phyloP scores from a whole-genome alignment of 2,113 vertebrate species.

The Gavia stellata region DNA sequence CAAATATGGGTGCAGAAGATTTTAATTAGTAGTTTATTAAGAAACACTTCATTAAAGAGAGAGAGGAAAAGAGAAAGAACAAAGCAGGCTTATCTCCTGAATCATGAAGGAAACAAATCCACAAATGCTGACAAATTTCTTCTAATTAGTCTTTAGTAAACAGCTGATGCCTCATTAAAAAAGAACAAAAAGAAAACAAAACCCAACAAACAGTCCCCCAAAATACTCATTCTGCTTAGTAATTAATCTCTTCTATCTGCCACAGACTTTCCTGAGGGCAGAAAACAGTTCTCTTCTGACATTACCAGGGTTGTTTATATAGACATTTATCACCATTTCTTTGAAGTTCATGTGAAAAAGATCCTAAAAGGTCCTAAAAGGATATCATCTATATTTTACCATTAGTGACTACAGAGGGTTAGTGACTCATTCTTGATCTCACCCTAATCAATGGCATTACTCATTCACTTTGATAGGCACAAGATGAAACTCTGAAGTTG shows the following conservation, averaged over 20 bases:
- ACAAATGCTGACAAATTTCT: constrained; percentile 38
- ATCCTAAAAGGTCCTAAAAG: neutral
- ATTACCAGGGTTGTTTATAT: neutral
- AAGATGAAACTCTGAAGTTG: neutral
- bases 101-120: constrained; percentile 17
- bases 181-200: neutral
- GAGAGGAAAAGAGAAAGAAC: constrained; percentile 19
- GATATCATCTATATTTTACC: neutral
- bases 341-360: constrained; percentile 4
- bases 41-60: constrained; percentile 40
- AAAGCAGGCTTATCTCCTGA: constrained; percentile 13
- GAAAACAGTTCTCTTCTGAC: neutral
- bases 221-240: neutral
- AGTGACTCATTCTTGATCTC: neutral
- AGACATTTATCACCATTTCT: neutral
- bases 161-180: neutral
- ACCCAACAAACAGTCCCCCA: neutral
- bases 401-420: neutral
- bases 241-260: neutral
- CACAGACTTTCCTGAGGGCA: neutral
- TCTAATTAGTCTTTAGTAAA: constrained; percentile 49
- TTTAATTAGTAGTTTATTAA: constrained; percentile 37
- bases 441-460: neutral
- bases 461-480: neutral
- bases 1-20: neutral